Conservation (phyloP, 2,797 vertebrate species). For the Hoplostethus mediterraneus region DNA sequence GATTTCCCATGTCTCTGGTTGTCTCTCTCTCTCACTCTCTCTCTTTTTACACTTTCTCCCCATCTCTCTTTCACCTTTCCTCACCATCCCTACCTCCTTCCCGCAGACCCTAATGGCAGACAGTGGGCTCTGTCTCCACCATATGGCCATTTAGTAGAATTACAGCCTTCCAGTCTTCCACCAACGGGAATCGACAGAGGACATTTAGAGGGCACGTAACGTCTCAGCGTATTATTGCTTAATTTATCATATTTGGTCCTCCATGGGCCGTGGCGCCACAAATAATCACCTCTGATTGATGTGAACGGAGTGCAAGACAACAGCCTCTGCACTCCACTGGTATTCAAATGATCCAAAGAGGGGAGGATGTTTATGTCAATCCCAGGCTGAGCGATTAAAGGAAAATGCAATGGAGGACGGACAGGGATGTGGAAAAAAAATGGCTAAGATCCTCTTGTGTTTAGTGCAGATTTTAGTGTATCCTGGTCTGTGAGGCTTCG, state of each 20-base stretch:
- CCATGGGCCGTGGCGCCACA: slow-evolving; percentile 35
- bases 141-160: slow-evolving; percentile 31
- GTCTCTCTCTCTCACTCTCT: no score
- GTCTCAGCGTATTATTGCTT: slow-evolving; percentile 52
- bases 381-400: not conserved
- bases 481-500: no score
- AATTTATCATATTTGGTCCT: slow-evolving; percentile 63
- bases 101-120: not conserved
- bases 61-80: no score
- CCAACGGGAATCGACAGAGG: slow-evolving; percentile 43
- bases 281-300: slow-evolving; percentile 42
- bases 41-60: no score
- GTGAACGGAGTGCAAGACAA: not conserved
- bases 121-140: slow-evolving; percentile 56
- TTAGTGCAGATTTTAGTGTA: no score
- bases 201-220: slow-evolving; percentile 73
- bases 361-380: not conserved
- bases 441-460: not conserved
- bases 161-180: slow-evolving; percentile 1
- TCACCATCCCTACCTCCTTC: no score
- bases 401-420: not conserved
- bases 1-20: no score
- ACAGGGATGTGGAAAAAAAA: not conserved
- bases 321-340: not conserved
- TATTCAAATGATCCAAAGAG: not conserved